These are phyloP conservation scores for Malurus leucopterus DNA, from an alignment of 2,797 vertebrate genomes.

Conservation along the genomic window DNA sequence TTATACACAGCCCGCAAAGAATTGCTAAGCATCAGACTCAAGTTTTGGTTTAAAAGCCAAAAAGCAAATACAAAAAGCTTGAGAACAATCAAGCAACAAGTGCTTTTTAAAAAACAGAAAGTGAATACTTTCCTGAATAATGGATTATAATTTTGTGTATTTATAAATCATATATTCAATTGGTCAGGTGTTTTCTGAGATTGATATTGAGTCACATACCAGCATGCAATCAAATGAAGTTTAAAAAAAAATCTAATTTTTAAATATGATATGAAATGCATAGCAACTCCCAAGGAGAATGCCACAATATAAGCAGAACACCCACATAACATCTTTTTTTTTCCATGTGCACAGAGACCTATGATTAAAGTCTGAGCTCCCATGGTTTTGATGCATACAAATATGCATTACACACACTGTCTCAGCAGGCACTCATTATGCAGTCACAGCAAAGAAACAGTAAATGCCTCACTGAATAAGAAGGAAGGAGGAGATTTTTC, in stretches of 20 bases:
- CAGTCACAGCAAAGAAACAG: conserved; percentile 56
- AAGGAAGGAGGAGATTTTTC: conserved; percentile 43
- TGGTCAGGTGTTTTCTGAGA: neutral
- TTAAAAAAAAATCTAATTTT: neutral
- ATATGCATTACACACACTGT: conserved; percentile 35
- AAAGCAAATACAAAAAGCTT: neutral
- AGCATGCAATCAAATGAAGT: neutral
- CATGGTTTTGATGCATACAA: conserved; percentile 51
- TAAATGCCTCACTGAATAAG: conserved; percentile 51
- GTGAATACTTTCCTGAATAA: neutral
- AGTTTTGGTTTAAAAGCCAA: neutral
- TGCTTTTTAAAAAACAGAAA: neutral
- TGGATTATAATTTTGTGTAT: neutral
- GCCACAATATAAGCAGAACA: conserved; percentile 5
- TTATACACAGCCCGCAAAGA: neutral
- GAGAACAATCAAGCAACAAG: neutral
- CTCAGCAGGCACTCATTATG: conserved; percentile 57
- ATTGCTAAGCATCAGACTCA: neutral
- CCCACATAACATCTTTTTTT: neutral
- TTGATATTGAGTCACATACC: neutral
- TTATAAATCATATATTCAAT: neutral
- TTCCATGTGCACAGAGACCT: conserved; percentile 28
- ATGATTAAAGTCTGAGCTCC: conserved; percentile 61
- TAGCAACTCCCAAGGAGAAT: conserved; percentile 2
- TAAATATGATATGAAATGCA: neutral